These are phyloP conservation scores for Psittacula cyanocephala DNA, from an alignment of 2,113 vertebrate species.

Conservation along the genomic window DNA sequence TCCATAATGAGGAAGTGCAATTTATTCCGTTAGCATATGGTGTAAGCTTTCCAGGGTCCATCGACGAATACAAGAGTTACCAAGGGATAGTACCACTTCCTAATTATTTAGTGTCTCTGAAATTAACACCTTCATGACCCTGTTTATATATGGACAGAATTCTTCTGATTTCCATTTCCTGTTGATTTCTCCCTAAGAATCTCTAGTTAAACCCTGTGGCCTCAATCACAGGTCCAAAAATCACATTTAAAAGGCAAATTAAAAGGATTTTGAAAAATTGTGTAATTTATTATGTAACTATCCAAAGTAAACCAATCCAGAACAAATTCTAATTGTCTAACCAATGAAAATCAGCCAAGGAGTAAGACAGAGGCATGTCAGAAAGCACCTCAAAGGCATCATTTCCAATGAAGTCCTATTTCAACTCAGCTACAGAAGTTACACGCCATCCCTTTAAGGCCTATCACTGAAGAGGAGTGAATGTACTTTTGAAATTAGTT, in stretches of 20 bases:
- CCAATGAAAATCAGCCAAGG: neutral
- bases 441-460: neutral
- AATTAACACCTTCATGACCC: neutral
- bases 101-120: neutral
- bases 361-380: neutral
- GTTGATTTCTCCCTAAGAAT: neutral
- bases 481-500: neutral
- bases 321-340: neutral
- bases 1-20: neutral
- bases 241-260: neutral
- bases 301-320: neutral
- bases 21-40: neutral
- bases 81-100: neutral
- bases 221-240: neutral
- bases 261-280: neutral
- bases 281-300: neutral
- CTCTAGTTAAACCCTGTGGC: neutral
- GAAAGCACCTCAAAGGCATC: neutral
- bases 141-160: neutral
- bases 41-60: neutral
- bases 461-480: neutral
- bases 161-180: neutral
- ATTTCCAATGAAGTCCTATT: neutral
- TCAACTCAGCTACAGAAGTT: neutral
- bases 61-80: neutral